phyloP scores from a whole-genome alignment of 2,113 vertebrate species.

The Etia nguti region DNA sequence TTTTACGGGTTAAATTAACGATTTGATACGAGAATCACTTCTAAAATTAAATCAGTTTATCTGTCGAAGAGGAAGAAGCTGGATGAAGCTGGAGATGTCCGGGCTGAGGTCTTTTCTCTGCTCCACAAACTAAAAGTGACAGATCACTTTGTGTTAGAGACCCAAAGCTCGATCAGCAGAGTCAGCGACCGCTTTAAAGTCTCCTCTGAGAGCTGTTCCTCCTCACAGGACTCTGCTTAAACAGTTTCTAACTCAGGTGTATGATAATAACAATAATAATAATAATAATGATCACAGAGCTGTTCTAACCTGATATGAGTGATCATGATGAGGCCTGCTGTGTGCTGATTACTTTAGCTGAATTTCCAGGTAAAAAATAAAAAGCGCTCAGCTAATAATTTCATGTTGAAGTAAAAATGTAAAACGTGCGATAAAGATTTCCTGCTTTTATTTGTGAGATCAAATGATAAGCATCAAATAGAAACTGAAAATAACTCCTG shows the following conservation, averaged over 20 bases:
- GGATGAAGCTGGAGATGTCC: not conserved
- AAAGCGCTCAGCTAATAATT: not conserved
- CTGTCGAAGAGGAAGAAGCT: not conserved
- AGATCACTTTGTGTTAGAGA: not conserved
- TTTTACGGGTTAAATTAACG: not conserved
- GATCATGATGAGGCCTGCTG: not conserved
- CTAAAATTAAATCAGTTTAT: not conserved
- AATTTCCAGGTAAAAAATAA: too few species aligned
- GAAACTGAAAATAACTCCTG: not conserved
- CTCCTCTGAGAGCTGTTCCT: not conserved
- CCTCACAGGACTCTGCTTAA: not conserved
- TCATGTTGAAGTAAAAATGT: not conserved
- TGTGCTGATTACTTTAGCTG: not conserved
- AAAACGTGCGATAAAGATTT: not conserved
- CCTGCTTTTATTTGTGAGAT: not conserved
- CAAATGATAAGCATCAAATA: not conserved
- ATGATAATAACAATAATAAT: not conserved
- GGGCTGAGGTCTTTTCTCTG: not conserved
- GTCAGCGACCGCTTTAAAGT: not conserved
- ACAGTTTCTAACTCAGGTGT: accelerated
- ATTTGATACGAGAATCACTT: too few species aligned
- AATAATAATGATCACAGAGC: not conserved
- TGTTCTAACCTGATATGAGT: not conserved
- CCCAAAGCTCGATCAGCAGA: not conserved
- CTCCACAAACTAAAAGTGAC: not conserved